Percentiles rank a stretch among this genome's conserved stretches.
These are phyloP conservation scores for Nothoprocta perdicaria DNA, from an alignment of 2,113 vertebrate genomes.

Conservation along the genomic window DNA sequence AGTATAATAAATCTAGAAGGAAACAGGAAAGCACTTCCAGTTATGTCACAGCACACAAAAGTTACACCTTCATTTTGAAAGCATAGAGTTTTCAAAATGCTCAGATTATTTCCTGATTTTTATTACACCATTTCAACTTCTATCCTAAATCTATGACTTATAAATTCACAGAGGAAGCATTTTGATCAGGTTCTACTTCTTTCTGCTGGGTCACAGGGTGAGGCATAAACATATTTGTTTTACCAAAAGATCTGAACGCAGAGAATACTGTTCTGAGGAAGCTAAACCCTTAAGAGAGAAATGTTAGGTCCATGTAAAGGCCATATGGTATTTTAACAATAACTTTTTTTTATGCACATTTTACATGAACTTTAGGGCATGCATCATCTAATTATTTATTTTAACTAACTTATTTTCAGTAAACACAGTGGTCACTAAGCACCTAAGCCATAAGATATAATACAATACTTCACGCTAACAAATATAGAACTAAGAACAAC, in stretches of 20 bases:
- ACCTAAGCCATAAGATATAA: background rate
- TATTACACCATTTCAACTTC: background rate
- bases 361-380: background rate
- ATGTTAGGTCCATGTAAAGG: background rate
- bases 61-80: background rate
- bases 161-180: background rate
- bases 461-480: background rate
- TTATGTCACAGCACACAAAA: background rate
- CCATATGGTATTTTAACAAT: background rate
- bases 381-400: background rate
- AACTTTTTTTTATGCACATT: background rate
- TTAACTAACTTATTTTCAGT: background rate
- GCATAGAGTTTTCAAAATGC: background rate
- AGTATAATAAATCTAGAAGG: slow-evolving; percentile 93
- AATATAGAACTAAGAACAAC: background rate
- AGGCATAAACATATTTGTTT: background rate
- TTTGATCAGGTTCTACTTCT: background rate
- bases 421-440: background rate
- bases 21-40: background rate
- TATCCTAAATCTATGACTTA: background rate
- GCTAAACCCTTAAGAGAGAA: background rate
- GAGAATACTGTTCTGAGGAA: background rate
- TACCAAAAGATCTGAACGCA: background rate
- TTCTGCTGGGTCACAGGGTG: background rate
- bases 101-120: background rate